Evolutionary conservation across 2,888 invertebrate genomes (phyloP).

Genomic region (Pammene fasciana): DNA sequence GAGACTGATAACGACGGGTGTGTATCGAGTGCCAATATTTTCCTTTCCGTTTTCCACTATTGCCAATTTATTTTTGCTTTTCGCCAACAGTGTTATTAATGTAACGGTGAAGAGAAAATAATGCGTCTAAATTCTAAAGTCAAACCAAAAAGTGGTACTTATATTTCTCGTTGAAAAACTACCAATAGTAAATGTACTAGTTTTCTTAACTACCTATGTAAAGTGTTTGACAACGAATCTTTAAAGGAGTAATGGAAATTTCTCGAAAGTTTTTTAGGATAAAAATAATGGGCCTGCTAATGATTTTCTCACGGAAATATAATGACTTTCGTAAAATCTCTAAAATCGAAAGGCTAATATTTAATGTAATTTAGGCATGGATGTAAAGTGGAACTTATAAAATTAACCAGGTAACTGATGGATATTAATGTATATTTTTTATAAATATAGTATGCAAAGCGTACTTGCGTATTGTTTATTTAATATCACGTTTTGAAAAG

Average conservation of each 20-base stretch:
- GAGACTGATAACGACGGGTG: constrained; percentile 31
- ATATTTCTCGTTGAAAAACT: too few species aligned
- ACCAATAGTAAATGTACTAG: too few species aligned
- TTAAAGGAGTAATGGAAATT: constrained; percentile 2
- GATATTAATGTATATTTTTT: constrained; percentile 51
- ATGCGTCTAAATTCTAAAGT: not conserved
- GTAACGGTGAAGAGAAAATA: not conserved
- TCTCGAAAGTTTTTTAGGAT: constrained; percentile 7
- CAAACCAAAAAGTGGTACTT: not conserved
- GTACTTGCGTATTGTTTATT: constrained; percentile 43
- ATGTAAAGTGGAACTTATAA: constrained; percentile 43
- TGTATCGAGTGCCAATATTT: constrained; percentile 32
- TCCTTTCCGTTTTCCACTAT: not conserved
- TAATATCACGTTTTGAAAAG: constrained; percentile 29
- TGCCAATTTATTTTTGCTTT: constrained; percentile 10
- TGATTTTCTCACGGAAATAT: not conserved
- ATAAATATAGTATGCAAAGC: constrained; percentile 49
- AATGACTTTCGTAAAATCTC: not conserved
- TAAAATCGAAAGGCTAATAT: constrained; percentile 35
- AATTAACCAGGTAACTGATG: constrained; percentile 39
- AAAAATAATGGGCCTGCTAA: too few species aligned
- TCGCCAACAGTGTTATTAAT: not conserved
- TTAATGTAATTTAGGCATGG: constrained; percentile 52
- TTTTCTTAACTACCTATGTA: not conserved
- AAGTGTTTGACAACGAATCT: constrained; percentile 32